Conservation (phyloP, 2,888 invertebrate species). For the Emmelina monodactyla region DNA sequence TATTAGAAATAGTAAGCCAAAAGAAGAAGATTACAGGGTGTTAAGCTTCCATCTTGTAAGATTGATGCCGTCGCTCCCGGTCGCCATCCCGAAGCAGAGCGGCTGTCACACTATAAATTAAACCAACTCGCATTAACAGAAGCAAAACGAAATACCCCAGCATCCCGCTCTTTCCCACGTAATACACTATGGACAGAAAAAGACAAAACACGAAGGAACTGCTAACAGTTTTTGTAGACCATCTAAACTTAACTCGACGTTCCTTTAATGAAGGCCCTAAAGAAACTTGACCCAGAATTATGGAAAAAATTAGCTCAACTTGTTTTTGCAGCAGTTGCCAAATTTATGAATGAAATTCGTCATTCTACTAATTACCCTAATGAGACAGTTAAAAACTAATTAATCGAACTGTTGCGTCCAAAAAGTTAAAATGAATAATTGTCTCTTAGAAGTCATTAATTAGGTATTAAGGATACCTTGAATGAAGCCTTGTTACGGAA, state of each 20-base stretch:
- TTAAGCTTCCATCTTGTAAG: conserved; percentile 34
- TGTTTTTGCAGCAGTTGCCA: too few species aligned
- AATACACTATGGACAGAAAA: conserved; percentile 32
- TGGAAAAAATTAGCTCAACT: too few species aligned
- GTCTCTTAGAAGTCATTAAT: too few species aligned
- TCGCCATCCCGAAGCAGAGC: conserved; percentile 36
- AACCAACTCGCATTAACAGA: conserved; percentile 51
- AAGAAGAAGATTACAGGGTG: conserved; percentile 15
- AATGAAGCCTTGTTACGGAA: conserved; percentile 34
- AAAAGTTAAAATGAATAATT: conserved; percentile 9
- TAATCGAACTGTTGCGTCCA: too few species aligned
- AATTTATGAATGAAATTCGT: too few species aligned
- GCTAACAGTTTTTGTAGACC: conserved; percentile 50
- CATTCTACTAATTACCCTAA: too few species aligned
- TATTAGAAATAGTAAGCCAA: too few species aligned
- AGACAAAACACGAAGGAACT: conserved; percentile 37
- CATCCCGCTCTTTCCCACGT: conserved; percentile 39
- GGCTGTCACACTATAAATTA: conserved; percentile 63
- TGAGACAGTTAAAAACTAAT: too few species aligned
- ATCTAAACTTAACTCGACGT: conserved; percentile 45
- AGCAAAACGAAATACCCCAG: conserved; percentile 39
- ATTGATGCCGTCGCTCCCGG: conserved; percentile 51
- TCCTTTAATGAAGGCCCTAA: conserved; percentile 36
- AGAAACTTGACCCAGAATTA: not conserved
- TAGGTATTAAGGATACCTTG: conserved; percentile 13